phyloP scores from a whole-genome alignment of 1,140 invertebrate species.

The Vanessa tameamea region DNA sequence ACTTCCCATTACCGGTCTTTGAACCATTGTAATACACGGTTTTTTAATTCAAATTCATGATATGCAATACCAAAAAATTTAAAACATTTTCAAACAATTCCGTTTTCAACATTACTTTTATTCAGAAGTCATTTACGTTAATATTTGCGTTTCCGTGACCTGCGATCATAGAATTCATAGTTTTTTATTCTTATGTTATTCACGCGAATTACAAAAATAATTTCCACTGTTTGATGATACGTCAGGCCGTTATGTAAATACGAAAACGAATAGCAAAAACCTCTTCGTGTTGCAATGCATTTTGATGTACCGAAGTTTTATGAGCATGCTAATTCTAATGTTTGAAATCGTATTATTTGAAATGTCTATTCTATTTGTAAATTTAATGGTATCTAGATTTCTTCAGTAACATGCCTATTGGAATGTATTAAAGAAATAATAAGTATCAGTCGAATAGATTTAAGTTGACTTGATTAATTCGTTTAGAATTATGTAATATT shows the following conservation, averaged over 20 bases:
- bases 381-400: too few relatives aligned
- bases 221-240: not conserved
- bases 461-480: too few relatives aligned
- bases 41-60: too few relatives aligned
- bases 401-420: too few relatives aligned
- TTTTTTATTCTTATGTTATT: not conserved
- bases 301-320: not conserved
- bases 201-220: not conserved
- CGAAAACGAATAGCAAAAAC: not conserved
- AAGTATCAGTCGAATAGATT: too few relatives aligned
- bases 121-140: not conserved
- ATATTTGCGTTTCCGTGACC: not conserved
- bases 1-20: too few relatives aligned
- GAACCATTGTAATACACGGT: too few relatives aligned
- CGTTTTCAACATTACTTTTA: too few relatives aligned
- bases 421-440: too few relatives aligned
- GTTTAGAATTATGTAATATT: too few relatives aligned
- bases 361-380: not conserved
- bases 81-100: too few relatives aligned
- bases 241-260: not conserved
- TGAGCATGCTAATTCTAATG: not conserved
- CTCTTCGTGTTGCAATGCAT: not conserved
- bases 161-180: not conserved
- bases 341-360: conserved; percentile 1
- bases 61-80: too few relatives aligned